Base-by-base conservation (phyloP, 1,140 invertebrate species). In the Listronotus bonariensis region DNA sequence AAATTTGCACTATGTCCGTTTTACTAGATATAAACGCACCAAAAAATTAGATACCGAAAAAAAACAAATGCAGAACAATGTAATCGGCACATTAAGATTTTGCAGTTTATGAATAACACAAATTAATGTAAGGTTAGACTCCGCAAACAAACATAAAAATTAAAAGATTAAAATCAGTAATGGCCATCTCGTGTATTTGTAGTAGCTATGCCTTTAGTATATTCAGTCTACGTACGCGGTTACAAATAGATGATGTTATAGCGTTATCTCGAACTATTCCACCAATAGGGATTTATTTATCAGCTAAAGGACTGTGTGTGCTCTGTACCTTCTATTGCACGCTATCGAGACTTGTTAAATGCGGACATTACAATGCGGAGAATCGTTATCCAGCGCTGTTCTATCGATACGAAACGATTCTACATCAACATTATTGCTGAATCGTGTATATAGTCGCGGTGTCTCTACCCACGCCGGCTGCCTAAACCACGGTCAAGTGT, bases 371-470 rank as follows among this genome's bases (percentile, higher is more conserved):
- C 74, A 76, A 77, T 75, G 71, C 72, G 67, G 65, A 67, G 74
- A 73, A 76, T 76, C 72, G 75, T 76, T 76, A 76, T 77, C 75
- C 71, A 57, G 66, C 64, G 60, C 68, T 62, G 68, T 73, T 67
- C 67, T 64, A 73, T 74, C 72, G 73, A 73, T 74, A 71, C 68
- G 61, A 70, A 64, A 55, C 73, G 69, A 73, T 71, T 74, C 73
- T 72, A 76, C 72, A 73, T 73, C 73, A 71, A 68, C 72, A 72
- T 77, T 77, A 77, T 74, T 75, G 76, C 76, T 71, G 72, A 72
- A 74, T 77, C 76, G 76, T 77, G 73, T 70, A 74, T 72, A 68
- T 70, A 64, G 71, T 69, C 66, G 72, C 58, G 67, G 65, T 72
- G 75, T 73, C 55, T 56, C 68, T 67, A 48, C 73, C 72, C 69